These are phyloP conservation scores for Ptilorrhoa leucosticta DNA, from an alignment of 2,113 vertebrate species.

Conservation along the genomic window DNA sequence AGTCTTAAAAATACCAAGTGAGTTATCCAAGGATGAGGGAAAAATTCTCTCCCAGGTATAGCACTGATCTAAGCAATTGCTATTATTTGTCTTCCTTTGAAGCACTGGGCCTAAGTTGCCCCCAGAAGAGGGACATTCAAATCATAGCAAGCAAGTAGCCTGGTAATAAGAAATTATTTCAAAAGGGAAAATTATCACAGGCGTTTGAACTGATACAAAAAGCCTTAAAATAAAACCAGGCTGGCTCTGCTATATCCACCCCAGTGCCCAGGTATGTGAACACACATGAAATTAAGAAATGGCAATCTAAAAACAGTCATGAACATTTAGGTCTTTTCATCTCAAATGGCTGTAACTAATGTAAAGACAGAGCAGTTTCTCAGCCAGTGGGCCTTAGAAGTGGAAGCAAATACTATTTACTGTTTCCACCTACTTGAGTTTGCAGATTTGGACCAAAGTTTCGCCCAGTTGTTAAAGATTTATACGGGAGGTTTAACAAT, in stretches of 20 bases:
- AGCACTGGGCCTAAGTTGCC: not conserved
- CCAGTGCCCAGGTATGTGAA: not conserved
- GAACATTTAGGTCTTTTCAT: not conserved
- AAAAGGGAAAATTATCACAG: not conserved
- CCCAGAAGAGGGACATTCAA: not conserved
- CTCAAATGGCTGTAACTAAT: conserved; percentile 16
- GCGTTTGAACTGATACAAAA: not conserved
- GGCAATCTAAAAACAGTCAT: not conserved
- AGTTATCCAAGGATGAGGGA: not conserved
- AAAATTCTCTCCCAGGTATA: not conserved
- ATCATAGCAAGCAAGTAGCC: not conserved
- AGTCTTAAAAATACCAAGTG: not conserved
- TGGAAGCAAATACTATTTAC: conserved; percentile 7
- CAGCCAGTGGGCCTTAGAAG: not conserved
- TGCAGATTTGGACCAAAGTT: not conserved
- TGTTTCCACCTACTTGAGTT: not conserved
- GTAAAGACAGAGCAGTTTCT: not conserved
- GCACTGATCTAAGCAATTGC: not conserved
- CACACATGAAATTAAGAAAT: not conserved
- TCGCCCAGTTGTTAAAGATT: conserved; percentile 49
- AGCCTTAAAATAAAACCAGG: not conserved
- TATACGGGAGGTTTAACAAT: conserved; percentile 16
- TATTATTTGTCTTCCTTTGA: not conserved
- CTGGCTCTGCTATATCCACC: not conserved
- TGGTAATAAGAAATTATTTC: not conserved